Percentiles rank a stretch among this genome's conserved stretches.
Evolutionary conservation across 2,113 vertebrate species (phyloP).

Genomic region (Tetrao urogallus): DNA sequence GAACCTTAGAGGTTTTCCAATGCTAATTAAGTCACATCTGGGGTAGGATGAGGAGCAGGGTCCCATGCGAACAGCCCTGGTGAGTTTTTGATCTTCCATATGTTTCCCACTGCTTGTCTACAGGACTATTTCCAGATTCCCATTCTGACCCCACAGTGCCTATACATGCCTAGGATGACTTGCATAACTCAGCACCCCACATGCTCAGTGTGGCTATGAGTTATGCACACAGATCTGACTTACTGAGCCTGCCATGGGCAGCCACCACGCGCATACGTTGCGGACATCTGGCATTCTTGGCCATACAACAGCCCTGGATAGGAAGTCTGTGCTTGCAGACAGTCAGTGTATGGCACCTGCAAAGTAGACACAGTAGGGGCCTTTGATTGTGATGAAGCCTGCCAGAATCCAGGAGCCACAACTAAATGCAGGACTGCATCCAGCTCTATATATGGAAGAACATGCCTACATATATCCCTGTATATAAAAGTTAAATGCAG

Average conservation of each 20-base stretch:
- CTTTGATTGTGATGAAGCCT: neutral
- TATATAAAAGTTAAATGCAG: rapidly evolving
- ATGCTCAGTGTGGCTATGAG: neutral
- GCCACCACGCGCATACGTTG: neutral
- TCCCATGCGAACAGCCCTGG: rapidly evolving
- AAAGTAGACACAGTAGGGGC: neutral
- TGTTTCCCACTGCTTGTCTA: neutral
- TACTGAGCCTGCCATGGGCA: neutral
- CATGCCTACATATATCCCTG: neutral
- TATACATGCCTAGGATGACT: rapidly evolving
- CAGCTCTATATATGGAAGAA: neutral
- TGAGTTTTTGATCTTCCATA: neutral
- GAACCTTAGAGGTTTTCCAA: no score
- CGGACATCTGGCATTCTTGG: constrained; percentile 45
- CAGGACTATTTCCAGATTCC: neutral
- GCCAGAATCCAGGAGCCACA: neutral
- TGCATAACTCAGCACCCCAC: neutral
- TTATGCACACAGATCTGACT: neutral
- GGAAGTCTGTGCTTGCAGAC: constrained; percentile 36
- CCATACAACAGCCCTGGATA: neutral
- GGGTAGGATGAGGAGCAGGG: neutral
- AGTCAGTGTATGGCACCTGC: constrained; percentile 1
- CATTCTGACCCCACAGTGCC: neutral
- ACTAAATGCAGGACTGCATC: neutral
- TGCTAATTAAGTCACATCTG: no score